phyloP scores from a whole-genome alignment of 64 coral and sea anemone species.

The Actinia tenebrosa region DNA sequence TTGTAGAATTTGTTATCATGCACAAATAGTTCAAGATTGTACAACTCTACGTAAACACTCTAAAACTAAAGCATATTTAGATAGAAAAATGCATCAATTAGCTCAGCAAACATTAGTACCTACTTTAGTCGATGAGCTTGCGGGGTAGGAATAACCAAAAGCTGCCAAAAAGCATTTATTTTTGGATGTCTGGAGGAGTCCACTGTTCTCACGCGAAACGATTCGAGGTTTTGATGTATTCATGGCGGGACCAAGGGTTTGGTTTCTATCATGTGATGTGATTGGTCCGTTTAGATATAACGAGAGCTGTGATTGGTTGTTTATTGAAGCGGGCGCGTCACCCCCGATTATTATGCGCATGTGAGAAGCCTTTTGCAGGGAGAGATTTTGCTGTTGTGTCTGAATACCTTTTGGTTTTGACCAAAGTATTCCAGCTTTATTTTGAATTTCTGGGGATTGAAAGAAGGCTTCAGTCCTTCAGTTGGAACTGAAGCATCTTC shows the following conservation, averaged over 20 bases:
- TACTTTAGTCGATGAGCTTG: neutral
- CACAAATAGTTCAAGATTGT: neutral
- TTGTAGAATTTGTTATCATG: neutral
- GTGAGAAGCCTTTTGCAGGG: conserved; percentile 8
- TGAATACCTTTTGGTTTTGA: conserved; percentile 19
- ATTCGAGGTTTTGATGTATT: conserved; percentile 47
- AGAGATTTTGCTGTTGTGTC: conserved; percentile 12
- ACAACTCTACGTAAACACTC: conserved; percentile 8
- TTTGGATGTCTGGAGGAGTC: neutral
- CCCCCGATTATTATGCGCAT: conserved; percentile 21
- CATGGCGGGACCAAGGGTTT: conserved; percentile 57
- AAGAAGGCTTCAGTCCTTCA: conserved; percentile 3
- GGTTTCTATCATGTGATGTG: conserved; percentile 33
- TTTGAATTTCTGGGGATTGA: neutral
- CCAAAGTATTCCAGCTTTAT: neutral
- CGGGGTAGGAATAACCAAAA: neutral
- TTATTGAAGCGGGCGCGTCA: conserved; percentile 49
- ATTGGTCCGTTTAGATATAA: conserved; percentile 41
- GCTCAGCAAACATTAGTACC: neutral
- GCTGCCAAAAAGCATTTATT: neutral
- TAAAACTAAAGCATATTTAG: conserved; percentile 1
- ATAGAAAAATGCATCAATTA: neutral
- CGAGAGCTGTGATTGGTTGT: conserved; percentile 64
- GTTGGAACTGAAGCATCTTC: conserved; percentile 18
- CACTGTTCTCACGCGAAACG: neutral